Base-by-base conservation (phyloP, 92 coral and sea anemone species). In the Chrysogorgia sp. region DNA sequence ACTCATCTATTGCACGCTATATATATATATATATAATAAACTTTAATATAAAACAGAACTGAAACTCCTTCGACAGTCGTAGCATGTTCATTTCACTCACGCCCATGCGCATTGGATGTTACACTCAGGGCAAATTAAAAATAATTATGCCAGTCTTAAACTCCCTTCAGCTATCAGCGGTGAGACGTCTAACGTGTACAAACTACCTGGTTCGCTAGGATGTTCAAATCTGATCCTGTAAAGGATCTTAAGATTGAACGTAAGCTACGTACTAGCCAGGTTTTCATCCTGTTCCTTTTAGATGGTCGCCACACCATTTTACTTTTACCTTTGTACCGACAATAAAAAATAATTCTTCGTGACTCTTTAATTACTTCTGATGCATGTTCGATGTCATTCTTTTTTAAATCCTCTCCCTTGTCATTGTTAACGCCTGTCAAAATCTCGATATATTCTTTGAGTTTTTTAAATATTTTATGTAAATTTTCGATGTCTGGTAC, bases 191-290 rank as follows among this genome's bases (percentile, higher is more conserved):
- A 75, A 58, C 1, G 43, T 55, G 49, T 75, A 75, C 10, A 75
- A 26, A 34, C 67, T 45, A 21, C 69, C 81, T 53, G 67, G 67
- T 75, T 75, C 70, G 23, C 41, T 55, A 2, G 70, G 66, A 26
- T 75, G 81, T 40, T 53, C 81, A 15, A 75, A 75, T 75, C 34
- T 75, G 81, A 40, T 75, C 81, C 47, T 22, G 24, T 12, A 75
- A 37, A 34, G 32, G 10, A 34, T 75, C 81, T 9, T 22, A 29
- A 7, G 70, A 75, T 47, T 75, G 81, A 3, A 75, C 81, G 55
- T 75, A 75, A 14, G 87, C 87, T 23, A 35, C 77, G 78, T 83
- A 83, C 83, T 83, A 83, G 10, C 87, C 83, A 20, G 81, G 67
- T 29, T 76, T 79, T 83, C 87, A 83, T 26, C 67, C 61, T 52